Conservation (phyloP, 1,140 invertebrate genomes). For the Brachionus plicatilis region DNA sequence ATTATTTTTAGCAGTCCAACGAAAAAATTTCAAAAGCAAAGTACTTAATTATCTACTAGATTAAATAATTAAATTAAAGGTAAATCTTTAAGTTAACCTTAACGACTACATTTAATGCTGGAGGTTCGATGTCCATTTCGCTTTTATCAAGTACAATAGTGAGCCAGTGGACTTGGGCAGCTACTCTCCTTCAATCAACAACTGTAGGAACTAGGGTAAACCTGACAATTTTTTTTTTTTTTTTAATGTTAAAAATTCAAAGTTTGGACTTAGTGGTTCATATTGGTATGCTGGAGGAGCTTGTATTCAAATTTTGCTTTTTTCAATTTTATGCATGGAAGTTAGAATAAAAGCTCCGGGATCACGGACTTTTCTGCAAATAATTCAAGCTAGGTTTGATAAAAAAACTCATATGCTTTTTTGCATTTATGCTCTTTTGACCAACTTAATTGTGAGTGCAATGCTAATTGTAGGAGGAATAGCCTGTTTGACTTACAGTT, state of each 20-base stretch:
- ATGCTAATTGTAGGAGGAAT: constrained; percentile 37
- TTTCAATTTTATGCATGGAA: constrained; percentile 47
- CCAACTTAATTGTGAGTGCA: constrained; percentile 53
- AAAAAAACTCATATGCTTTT: constrained; percentile 51
- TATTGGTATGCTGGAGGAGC: constrained; percentile 57
- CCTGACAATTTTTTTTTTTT: background rate
- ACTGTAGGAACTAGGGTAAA: constrained; percentile 52
- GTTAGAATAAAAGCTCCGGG: constrained; percentile 53
- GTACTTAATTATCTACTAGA: background rate
- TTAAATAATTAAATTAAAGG: background rate
- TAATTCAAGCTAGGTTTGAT: constrained; percentile 54
- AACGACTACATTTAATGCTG: constrained; percentile 56
- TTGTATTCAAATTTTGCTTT: constrained; percentile 54
- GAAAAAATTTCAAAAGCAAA: constrained; percentile 19
- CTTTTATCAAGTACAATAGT: constrained; percentile 55
- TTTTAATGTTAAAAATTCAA: background rate
- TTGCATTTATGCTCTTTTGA: constrained; percentile 53
- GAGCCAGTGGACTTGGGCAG: constrained; percentile 58
- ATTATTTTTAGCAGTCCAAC: background rate
- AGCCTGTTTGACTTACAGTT: background rate
- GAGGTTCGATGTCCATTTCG: constrained; percentile 54
- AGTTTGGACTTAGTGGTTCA: constrained; percentile 55
- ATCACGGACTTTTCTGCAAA: constrained; percentile 55
- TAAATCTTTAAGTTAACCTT: constrained; percentile 46
- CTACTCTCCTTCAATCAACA: constrained; percentile 55